Percentiles rank a stretch among this genome's conserved stretches.
Evolutionary conservation across 2,888 invertebrate genomes (phyloP).

Genomic region (Diabrotica balteata): DNA sequence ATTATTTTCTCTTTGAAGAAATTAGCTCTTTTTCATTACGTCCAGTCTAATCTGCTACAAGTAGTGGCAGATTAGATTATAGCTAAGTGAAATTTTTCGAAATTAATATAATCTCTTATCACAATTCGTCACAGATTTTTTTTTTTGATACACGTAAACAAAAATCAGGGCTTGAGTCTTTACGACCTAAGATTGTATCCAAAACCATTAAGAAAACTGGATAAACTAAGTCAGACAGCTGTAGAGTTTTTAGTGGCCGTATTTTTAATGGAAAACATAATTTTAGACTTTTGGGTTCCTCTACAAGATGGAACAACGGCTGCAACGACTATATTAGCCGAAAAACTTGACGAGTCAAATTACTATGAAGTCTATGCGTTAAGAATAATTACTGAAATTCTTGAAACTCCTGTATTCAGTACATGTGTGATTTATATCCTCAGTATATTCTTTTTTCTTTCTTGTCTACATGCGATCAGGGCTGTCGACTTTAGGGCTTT

Average conservation of each 20-base stretch:
- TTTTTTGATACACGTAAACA: no score
- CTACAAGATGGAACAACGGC: slow-evolving; percentile 46
- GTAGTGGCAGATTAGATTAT: no score
- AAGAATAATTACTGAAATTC: slow-evolving; percentile 39
- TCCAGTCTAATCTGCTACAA: no score
- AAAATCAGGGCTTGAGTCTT: slow-evolving; percentile 49
- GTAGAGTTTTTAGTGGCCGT: slow-evolving; percentile 50
- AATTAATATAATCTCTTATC: no score
- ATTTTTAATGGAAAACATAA: slow-evolving; percentile 53
- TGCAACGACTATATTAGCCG: slow-evolving; percentile 41
- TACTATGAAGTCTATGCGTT: slow-evolving; percentile 38
- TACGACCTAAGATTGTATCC: slow-evolving; percentile 52
- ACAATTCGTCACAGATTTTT: no score
- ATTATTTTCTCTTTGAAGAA: no score
- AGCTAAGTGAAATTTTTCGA: no score
- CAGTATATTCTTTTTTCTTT: slow-evolving; percentile 48
- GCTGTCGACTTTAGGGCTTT: slow-evolving; percentile 44
- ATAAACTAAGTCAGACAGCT: slow-evolving; percentile 42
- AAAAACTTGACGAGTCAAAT: slow-evolving; percentile 42
- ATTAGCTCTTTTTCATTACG: no score
- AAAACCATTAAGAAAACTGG: slow-evolving; percentile 45
- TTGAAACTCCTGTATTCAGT: slow-evolving; percentile 43
- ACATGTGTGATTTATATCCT: slow-evolving; percentile 48
- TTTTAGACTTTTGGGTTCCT: slow-evolving; percentile 57
- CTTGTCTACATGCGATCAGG: slow-evolving; percentile 46